phyloP scores from a whole-genome alignment of 2,888 invertebrate species.

The Euproctis similis region DNA sequence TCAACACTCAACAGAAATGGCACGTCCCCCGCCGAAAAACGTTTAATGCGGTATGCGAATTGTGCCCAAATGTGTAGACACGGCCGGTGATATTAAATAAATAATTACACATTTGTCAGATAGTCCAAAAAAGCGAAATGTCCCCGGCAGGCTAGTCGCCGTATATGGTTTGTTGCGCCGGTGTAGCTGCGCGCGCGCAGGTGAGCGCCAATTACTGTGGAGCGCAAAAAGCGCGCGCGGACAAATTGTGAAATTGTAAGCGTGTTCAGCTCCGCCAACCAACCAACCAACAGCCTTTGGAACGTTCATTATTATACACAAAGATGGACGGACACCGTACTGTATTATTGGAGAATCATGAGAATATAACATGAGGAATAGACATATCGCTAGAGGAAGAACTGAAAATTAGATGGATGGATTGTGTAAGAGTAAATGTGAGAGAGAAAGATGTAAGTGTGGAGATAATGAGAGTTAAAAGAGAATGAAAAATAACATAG shows the following conservation, averaged over 20 bases:
- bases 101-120: constrained; percentile 76
- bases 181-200: constrained; percentile 44
- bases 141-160: constrained; percentile 48
- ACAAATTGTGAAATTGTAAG: constrained; percentile 75
- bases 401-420: no score
- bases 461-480: no score
- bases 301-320: constrained; percentile 23
- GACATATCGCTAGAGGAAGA: no score
- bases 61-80: constrained; percentile 58
- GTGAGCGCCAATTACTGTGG: constrained; percentile 66
- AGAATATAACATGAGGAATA: no score
- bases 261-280: constrained; percentile 29
- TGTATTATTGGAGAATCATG: no score
- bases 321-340: constrained; percentile 16
- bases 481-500: no score
- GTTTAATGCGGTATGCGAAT: constrained; percentile 56
- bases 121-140: constrained; percentile 66
- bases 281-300: no score
- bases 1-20: constrained; percentile 39
- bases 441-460: no score
- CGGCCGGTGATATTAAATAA: constrained; percentile 68
- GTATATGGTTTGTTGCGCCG: constrained; percentile 55
- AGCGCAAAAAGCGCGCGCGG: constrained; percentile 62
- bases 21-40: constrained; percentile 51
- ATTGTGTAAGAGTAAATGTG: no score